phyloP scores from a whole-genome alignment of 2,888 invertebrate species.

The Andrena minutula region DNA sequence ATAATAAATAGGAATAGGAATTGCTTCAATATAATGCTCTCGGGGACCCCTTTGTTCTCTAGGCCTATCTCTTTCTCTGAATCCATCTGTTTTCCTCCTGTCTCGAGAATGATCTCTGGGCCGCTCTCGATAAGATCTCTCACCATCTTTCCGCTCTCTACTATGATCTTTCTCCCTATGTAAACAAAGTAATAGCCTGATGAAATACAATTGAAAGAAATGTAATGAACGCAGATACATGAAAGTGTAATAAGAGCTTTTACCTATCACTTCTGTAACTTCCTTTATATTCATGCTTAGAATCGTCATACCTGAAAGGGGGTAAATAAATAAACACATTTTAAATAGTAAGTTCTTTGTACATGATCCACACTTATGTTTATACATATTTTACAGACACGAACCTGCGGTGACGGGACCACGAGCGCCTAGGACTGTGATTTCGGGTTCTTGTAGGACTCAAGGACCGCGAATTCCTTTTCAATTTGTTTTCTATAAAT shows the following conservation, averaged over 20 bases:
- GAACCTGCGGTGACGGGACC: slow-evolving; percentile 48
- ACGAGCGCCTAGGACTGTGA: too few relatives aligned
- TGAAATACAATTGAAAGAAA: too few relatives aligned
- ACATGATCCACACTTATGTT: slow-evolving; percentile 4
- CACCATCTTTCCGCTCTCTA: too few relatives aligned
- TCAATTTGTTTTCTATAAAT: too few relatives aligned
- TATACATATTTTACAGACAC: slow-evolving; percentile 30
- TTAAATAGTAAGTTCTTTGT: neutral
- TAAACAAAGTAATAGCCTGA: slow-evolving; percentile 27
- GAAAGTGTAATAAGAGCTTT: too few relatives aligned
- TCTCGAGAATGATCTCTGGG: slow-evolving; percentile 14
- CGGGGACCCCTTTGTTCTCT: slow-evolving; percentile 52
- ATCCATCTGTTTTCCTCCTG: slow-evolving; percentile 44
- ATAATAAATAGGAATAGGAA: slow-evolving; percentile 71
- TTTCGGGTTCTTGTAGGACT: too few relatives aligned
- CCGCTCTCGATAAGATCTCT: too few relatives aligned
- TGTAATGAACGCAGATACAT: too few relatives aligned
- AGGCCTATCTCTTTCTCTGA: slow-evolving; percentile 62
- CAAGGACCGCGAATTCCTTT: too few relatives aligned
- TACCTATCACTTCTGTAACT: too few relatives aligned
- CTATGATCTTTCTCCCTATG: too few relatives aligned
- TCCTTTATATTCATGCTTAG: too few relatives aligned
- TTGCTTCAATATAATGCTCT: slow-evolving; percentile 61
- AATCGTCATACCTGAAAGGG: slow-evolving; percentile 44
- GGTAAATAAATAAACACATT: neutral